Conservation (phyloP, 1,140 invertebrate genomes). For the Bilobella aurantiaca region DNA sequence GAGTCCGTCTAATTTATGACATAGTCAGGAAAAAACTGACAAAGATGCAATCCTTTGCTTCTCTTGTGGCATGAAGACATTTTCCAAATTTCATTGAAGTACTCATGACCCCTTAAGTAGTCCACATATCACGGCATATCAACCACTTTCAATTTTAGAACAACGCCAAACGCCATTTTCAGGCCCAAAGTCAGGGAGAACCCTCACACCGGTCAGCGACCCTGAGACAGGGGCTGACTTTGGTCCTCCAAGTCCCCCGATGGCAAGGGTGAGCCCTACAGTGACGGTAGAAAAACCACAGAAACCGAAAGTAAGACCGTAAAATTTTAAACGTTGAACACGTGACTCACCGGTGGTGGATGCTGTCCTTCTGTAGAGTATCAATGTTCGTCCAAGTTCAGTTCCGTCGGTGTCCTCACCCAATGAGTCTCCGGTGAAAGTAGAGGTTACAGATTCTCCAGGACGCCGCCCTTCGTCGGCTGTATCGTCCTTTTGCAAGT, state of each 20-base stretch:
- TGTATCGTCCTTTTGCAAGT: background rate
- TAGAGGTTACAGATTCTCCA: background rate
- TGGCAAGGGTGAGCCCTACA: no score
- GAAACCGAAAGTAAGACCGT: background rate
- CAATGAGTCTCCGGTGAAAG: background rate
- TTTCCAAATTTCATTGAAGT: background rate
- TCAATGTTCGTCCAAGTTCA: background rate
- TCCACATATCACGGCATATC: no score
- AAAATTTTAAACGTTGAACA: background rate
- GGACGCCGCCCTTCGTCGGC: slow-evolving; percentile 26
- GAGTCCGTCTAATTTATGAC: background rate
- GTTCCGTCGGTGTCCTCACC: background rate
- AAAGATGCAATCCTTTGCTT: background rate
- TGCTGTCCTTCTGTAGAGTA: background rate
- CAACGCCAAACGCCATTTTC: no score
- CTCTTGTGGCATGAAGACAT: background rate
- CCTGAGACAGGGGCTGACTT: no score
- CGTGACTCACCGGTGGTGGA: background rate
- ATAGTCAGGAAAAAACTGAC: background rate
- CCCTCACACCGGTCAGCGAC: no score
- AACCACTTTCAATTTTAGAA: no score
- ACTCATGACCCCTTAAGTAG: no score
- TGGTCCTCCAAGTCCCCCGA: no score
- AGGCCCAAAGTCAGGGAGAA: no score
- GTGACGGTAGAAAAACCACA: no score